These are phyloP conservation scores for Sprattus sprattus DNA, from an alignment of 2,113 vertebrate species.

Conservation along the genomic window DNA sequence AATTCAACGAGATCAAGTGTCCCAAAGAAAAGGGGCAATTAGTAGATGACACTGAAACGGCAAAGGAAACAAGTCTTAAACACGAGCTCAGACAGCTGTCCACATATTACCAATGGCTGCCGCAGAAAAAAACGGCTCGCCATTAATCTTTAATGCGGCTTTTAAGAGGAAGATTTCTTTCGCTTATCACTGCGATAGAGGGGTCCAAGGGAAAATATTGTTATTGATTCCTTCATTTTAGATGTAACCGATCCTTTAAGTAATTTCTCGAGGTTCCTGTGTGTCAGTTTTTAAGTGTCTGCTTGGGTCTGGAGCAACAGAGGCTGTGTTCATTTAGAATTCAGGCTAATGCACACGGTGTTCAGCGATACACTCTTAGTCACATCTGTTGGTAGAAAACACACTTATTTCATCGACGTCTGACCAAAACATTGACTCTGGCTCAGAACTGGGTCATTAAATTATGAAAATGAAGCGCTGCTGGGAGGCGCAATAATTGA, in stretches of 20 bases:
- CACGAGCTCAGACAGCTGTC: constrained; percentile 89
- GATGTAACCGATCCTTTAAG: constrained; percentile 93
- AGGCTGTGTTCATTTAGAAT: constrained; percentile 79
- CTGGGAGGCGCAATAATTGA: constrained; percentile 74
- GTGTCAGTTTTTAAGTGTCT: constrained; percentile 78
- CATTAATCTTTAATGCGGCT: constrained; percentile 97
- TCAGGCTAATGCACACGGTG: constrained; percentile 81
- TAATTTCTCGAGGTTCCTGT: constrained; percentile 82
- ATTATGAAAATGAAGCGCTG: constrained; percentile 83
- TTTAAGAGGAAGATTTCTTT: constrained; percentile 83
- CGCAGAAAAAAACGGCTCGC: constrained; percentile 77
- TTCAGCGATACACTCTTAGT: constrained; percentile 72
- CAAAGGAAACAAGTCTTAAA: constrained; percentile 83
- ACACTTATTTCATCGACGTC: constrained; percentile 66
- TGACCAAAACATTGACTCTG: constrained; percentile 70
- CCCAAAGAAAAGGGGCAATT: constrained; percentile 77
- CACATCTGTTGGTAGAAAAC: constrained; percentile 82
- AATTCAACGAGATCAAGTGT: constrained; percentile 69
- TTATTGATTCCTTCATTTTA: constrained; percentile 97
- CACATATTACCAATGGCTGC: constrained; percentile 87
- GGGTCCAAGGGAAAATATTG: constrained; percentile 93
- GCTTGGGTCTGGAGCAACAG: constrained; percentile 72
- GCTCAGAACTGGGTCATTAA: constrained; percentile 64
- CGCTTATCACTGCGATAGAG: constrained; percentile 78
- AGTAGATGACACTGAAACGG: constrained; percentile 83